These are phyloP conservation scores for Tapirus terrestris DNA, from an alignment of 2,113 vertebrate species.

Conservation along the genomic window DNA sequence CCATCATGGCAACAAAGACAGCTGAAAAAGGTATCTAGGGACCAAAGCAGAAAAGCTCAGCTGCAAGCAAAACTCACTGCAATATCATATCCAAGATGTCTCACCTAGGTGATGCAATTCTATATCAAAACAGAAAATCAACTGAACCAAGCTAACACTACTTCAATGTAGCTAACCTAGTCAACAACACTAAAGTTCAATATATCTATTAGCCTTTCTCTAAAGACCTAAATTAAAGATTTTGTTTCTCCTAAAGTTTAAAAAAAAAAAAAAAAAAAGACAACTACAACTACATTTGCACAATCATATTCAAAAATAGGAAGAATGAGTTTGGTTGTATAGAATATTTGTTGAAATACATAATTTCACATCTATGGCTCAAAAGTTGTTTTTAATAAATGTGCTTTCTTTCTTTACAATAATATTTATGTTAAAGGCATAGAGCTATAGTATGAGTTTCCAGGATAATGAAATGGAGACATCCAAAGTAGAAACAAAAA, in stretches of 20 bases:
- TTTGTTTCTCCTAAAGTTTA: conserved; percentile 6
- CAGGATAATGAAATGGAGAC: conserved; percentile 18
- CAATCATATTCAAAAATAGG: background rate
- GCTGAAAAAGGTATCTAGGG: conserved; percentile 56
- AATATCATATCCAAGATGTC: background rate
- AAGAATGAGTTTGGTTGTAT: background rate
- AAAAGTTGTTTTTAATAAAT: conserved; percentile 39
- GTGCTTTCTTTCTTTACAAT: background rate
- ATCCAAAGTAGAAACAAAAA: background rate
- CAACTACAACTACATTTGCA: background rate
- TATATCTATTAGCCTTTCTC: conserved; percentile 13
- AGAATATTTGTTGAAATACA: conserved; percentile 7
- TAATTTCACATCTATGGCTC: background rate
- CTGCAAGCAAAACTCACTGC: background rate
- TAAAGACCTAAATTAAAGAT: background rate
- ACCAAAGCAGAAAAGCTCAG: conserved; percentile 19
- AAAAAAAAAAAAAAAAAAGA: background rate
- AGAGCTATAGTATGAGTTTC: background rate
- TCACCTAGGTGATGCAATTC: conserved; percentile 50
- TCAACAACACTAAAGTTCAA: background rate
- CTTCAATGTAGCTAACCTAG: background rate
- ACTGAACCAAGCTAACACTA: background rate
- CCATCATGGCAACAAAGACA: conserved; percentile 32
- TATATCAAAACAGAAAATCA: conserved; percentile 21
- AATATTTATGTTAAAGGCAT: background rate